Evolutionary conservation across 2,113 vertebrate species (phyloP).

Genomic region (Lucifuga dentata): DNA sequence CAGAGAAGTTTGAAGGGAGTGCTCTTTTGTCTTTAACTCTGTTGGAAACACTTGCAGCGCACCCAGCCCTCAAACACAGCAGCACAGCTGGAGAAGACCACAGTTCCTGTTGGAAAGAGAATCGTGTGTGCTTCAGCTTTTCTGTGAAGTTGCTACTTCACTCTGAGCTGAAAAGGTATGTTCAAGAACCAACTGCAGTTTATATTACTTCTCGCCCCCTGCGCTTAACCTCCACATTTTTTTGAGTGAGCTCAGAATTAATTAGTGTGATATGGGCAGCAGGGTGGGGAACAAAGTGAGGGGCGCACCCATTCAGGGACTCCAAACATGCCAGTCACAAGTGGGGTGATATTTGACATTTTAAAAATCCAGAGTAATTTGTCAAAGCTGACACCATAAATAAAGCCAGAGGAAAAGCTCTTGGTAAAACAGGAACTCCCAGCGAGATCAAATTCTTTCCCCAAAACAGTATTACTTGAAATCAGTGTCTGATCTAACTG

Average conservation of each 20-base stretch:
- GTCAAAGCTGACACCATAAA: conserved; percentile 67
- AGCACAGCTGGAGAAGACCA: conserved; percentile 69
- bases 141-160: conserved; percentile 47
- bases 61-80: conserved; percentile 62
- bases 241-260: conserved; percentile 33
- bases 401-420: conserved; percentile 43
- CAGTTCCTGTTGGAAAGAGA: conserved; percentile 58
- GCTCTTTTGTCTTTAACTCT: conserved; percentile 64
- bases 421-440: conserved; percentile 74
- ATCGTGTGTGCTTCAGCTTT: conserved; percentile 54
- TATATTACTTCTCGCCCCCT: conserved; percentile 8
- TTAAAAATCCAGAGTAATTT: conserved; percentile 66
- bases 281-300: conserved; percentile 45
- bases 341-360: conserved; percentile 54
- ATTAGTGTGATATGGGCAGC: conserved; percentile 46
- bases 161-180: conserved; percentile 28
- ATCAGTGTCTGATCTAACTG: conserved; percentile 18
- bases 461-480: conserved; percentile 43
- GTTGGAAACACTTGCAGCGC: conserved; percentile 57
- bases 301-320: conserved; percentile 41
- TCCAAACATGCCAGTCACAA: conserved; percentile 46
- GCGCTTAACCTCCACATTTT: conserved; percentile 19
- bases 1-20: conserved; percentile 55
- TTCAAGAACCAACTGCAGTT: conserved; percentile 13
- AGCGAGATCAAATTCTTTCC: conserved; percentile 64